Conservation (phyloP, 2,888 invertebrate species). For the Helleia helle region DNA sequence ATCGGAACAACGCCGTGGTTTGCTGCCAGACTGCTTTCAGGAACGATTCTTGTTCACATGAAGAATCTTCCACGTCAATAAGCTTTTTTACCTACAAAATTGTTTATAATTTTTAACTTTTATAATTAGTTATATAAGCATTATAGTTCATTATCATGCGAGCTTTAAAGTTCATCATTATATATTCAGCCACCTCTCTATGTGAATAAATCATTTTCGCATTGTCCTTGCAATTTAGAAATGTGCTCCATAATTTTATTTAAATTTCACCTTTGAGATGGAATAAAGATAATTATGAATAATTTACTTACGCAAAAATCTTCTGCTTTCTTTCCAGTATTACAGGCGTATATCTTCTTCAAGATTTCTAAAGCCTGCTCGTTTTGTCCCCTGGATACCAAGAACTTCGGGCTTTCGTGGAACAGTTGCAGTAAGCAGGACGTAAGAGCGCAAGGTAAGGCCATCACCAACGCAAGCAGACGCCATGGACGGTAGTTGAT, state of each 20-base stretch:
- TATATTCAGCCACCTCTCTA: background rate
- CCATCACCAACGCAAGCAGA: slow-evolving; percentile 78
- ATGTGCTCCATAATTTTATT: too few relatives aligned
- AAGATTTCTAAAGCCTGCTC: slow-evolving; percentile 72
- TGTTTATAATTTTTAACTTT: too few relatives aligned
- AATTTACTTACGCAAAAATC: slow-evolving; percentile 51
- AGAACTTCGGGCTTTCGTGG: slow-evolving; percentile 87
- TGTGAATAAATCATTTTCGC: too few relatives aligned
- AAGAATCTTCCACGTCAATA: slow-evolving; percentile 43
- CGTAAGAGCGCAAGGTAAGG: slow-evolving; percentile 77
- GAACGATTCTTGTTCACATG: slow-evolving; percentile 39
- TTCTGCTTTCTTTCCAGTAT: slow-evolving; percentile 45
- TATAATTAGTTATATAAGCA: too few relatives aligned
- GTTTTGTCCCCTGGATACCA: slow-evolving; percentile 72
- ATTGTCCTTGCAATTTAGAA: too few relatives aligned
- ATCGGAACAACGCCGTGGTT: slow-evolving; percentile 67
- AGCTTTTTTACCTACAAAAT: slow-evolving; percentile 43
- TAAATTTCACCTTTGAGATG: too few relatives aligned
- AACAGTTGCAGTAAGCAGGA: slow-evolving; percentile 72
- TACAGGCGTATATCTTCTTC: slow-evolving; percentile 48
- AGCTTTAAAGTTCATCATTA: too few relatives aligned
- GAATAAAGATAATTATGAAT: too few relatives aligned
- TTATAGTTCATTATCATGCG: too few relatives aligned
- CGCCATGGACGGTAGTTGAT: slow-evolving; percentile 83
- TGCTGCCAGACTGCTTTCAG: slow-evolving; percentile 61